phyloP scores from a whole-genome alignment of 1,140 invertebrate species.

The Periplaneta americana region DNA sequence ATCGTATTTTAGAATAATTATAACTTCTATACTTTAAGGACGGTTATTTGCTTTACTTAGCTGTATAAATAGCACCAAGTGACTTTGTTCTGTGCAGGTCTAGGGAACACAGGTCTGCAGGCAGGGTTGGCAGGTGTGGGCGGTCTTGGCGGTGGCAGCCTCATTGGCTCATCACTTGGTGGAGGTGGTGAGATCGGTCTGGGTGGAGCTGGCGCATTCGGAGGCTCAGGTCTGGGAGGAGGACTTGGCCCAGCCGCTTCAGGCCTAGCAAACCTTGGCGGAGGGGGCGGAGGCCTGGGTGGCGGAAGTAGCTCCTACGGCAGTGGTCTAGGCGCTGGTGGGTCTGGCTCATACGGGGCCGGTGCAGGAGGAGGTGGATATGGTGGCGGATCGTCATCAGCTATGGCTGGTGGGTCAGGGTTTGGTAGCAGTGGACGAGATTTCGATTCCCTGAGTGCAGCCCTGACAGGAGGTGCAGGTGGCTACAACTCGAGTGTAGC shows the following conservation, averaged over 20 bases:
- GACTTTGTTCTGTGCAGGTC: neutral
- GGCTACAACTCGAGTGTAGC: slow-evolving; percentile 11
- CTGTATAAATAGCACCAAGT: too few relatives aligned
- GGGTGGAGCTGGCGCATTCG: slow-evolving; percentile 7
- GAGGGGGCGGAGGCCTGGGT: slow-evolving; percentile 17
- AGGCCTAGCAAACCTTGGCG: slow-evolving; percentile 2
- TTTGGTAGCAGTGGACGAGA: slow-evolving; percentile 20
- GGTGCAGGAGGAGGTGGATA: slow-evolving; percentile 3
- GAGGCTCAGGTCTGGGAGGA: slow-evolving; percentile 4
- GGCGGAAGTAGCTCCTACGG: slow-evolving; percentile 14
- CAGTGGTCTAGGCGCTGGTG: slow-evolving; percentile 2
- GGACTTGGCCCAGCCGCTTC: slow-evolving; percentile 12
- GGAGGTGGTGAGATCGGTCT: slow-evolving; percentile 11
- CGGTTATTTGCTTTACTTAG: too few relatives aligned
- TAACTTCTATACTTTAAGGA: too few relatives aligned
- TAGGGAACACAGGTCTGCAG: slow-evolving; percentile 1
- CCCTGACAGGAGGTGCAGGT: slow-evolving; percentile 13
- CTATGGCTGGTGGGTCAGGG: slow-evolving; percentile 9
- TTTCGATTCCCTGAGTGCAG: slow-evolving; percentile 22
- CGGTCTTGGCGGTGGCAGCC: slow-evolving; percentile 4
- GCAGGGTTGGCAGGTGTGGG: slow-evolving; percentile 10
- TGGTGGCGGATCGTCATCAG: slow-evolving; percentile 1
- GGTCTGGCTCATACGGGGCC: neutral
- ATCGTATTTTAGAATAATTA: too few relatives aligned
- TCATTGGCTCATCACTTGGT: neutral